Percentiles rank a stretch among this genome's conserved stretches.
Conservation (phyloP, 2,888 invertebrate species). For the Philopedon plagiatum region DNA sequence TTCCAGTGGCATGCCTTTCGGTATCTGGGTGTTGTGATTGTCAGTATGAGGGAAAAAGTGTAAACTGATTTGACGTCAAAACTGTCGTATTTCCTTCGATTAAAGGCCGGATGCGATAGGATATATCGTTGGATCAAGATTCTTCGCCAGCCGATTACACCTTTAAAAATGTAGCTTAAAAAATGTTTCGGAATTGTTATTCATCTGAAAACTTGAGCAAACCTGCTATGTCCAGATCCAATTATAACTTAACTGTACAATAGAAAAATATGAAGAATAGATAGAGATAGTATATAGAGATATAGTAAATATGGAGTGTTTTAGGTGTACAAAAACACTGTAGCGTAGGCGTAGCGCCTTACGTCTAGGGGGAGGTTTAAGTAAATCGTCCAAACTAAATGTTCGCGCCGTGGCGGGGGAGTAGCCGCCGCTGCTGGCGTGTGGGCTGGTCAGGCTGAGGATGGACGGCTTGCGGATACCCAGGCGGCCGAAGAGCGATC, state of each 20-base stretch:
- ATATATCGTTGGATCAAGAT: too few relatives aligned
- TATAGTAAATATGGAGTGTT: conserved; percentile 46
- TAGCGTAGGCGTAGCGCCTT: conserved; percentile 71
- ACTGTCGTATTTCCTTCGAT: too few relatives aligned
- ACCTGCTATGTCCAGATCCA: too few relatives aligned
- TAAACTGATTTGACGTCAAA: too few relatives aligned
- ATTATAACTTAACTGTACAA: conserved; percentile 7
- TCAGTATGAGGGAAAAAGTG: too few relatives aligned
- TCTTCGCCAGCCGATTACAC: too few relatives aligned
- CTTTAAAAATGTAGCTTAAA: too few relatives aligned
- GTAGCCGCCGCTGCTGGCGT: conserved; percentile 61
- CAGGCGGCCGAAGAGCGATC: conserved; percentile 85
- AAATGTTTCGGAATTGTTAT: too few relatives aligned
- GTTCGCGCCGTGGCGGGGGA: conserved; percentile 80
- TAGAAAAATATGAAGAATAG: neutral
- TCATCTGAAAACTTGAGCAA: too few relatives aligned
- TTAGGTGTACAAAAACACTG: conserved; percentile 34
- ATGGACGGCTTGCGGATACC: conserved; percentile 91
- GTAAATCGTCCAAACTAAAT: conserved; percentile 91
- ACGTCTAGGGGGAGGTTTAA: conserved; percentile 87
- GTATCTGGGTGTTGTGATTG: too few relatives aligned
- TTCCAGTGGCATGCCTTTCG: too few relatives aligned
- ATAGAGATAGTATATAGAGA: conserved; percentile 14
- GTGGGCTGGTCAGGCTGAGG: conserved; percentile 83
- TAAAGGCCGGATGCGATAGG: too few relatives aligned